Conservation (phyloP, 1,140 invertebrate genomes). For the Micrasema longulum region DNA sequence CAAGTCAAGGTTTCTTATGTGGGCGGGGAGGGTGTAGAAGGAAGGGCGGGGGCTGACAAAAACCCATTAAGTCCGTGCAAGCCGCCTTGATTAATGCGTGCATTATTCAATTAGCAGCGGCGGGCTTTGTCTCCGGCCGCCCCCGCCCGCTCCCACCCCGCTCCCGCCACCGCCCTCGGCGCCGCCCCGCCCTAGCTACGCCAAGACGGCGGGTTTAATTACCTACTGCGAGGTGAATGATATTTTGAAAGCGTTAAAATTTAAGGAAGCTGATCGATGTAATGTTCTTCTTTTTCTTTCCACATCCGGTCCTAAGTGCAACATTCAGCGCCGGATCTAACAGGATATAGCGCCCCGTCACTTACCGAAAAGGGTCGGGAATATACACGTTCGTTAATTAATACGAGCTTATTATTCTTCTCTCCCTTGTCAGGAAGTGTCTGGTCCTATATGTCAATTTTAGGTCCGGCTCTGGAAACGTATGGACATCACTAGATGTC, state of each 20-base stretch:
- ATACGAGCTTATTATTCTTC: no score
- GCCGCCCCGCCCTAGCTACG: neutral
- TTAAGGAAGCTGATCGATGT: neutral
- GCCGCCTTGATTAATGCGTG: slow-evolving; percentile 53
- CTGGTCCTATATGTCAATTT: no score
- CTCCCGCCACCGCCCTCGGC: neutral
- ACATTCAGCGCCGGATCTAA: no score
- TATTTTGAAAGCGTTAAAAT: neutral
- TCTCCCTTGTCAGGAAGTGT: no score
- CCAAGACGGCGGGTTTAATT: slow-evolving; percentile 22
- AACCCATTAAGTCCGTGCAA: slow-evolving; percentile 50
- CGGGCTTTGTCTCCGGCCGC: slow-evolving; percentile 44
- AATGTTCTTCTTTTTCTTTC: neutral
- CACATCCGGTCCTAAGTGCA: no score
- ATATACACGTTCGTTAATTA: no score
- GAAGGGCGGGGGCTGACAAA: slow-evolving; percentile 46
- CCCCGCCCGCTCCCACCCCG: neutral
- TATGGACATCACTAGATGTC: no score
- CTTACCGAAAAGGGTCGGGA: no score
- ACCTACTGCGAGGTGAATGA: slow-evolving; percentile 20
- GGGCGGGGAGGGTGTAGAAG: slow-evolving; percentile 25
- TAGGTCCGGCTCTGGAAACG: no score
- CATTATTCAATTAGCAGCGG: slow-evolving; percentile 54
- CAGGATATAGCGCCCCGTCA: no score
- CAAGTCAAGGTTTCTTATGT: slow-evolving; percentile 36